Percentiles rank a stretch among this genome's conserved stretches.
phyloP scores from a whole-genome alignment of 2,113 vertebrate genomes.

The Oceanodroma tethys region DNA sequence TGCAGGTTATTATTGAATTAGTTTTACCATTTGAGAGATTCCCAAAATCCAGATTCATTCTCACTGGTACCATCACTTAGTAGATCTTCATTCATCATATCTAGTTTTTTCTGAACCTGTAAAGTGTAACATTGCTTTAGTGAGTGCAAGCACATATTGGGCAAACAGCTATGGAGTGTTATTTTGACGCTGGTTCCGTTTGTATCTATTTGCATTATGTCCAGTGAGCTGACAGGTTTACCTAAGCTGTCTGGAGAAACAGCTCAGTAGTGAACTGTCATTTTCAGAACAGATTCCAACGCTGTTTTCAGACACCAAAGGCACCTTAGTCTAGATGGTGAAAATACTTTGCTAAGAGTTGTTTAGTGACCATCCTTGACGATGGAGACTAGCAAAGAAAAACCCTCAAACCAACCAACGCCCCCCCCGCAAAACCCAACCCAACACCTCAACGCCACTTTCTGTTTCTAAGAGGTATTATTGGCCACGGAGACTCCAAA shows the following conservation, averaged over 20 bases:
- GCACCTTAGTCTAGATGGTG: neutral
- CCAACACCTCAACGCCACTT: neutral
- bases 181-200: neutral
- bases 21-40: conserved; percentile 88
- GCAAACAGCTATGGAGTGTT: neutral
- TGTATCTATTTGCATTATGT: neutral
- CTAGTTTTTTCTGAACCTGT: conserved; percentile 96
- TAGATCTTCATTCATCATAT: conserved; percentile 93
- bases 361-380: neutral
- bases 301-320: neutral
- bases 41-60: conserved; percentile 93
- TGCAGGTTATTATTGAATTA: neutral
- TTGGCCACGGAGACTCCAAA: neutral
- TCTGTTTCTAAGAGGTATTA: neutral
- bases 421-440: neutral
- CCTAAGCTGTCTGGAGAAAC: neutral
- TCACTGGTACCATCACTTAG: conserved; percentile 88
- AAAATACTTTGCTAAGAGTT: neutral
- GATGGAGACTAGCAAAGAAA: neutral
- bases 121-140: neutral
- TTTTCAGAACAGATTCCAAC: neutral
- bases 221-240: neutral
- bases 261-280: neutral
- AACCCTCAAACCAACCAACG: neutral
- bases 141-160: neutral